A percentile compares a stretch with the other conserved stretches of the same genome.
phyloP scores from a whole-genome alignment of 2,888 invertebrate genomes.

The Lamellibrachia columna region DNA sequence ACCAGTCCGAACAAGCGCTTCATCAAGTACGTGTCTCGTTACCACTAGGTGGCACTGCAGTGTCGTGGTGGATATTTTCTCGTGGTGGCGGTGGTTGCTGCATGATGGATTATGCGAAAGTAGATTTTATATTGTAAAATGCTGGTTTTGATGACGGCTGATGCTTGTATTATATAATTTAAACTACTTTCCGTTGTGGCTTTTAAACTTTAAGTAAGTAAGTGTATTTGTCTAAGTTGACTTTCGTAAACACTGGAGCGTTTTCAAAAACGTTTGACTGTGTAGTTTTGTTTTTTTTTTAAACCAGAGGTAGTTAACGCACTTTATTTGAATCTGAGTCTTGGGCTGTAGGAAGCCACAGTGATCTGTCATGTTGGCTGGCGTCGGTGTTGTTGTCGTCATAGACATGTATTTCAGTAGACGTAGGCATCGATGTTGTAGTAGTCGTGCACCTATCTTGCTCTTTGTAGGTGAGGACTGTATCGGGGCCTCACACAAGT shows the following conservation, averaged over 20 bases:
- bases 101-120: slow-evolving; percentile 17
- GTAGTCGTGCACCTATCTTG: slow-evolving; percentile 3
- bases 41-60: neutral
- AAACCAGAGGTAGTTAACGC: neutral
- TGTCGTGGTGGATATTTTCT: neutral
- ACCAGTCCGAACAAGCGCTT: neutral
- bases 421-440: neutral
- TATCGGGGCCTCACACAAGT: neutral
- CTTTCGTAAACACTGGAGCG: neutral
- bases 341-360: neutral
- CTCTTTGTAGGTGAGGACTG: neutral
- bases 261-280: neutral
- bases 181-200: neutral
- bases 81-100: neutral
- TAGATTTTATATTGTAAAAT: neutral
- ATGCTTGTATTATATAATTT: neutral
- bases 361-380: neutral
- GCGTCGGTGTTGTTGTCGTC: neutral
- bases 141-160: neutral
- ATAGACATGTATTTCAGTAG: neutral
- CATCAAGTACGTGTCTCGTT: neutral
- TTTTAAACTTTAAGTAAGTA: neutral
- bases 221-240: neutral
- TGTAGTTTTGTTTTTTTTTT: neutral
- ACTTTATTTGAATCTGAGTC: neutral